phyloP scores from a whole-genome alignment of 2,888 invertebrate genomes.

The Urechis unicinctus region DNA sequence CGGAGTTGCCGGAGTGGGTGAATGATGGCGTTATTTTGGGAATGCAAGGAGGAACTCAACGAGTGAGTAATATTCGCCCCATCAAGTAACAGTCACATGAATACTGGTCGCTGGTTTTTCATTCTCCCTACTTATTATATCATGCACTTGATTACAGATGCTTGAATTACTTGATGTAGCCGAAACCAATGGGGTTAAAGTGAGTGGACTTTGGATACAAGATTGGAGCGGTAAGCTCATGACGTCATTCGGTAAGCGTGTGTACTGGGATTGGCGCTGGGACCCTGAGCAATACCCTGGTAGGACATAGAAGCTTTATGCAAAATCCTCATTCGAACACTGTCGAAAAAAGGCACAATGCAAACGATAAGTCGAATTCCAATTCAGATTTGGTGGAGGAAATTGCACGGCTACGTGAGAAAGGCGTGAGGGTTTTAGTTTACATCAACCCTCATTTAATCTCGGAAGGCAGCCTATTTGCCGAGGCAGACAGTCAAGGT shows the following conservation, averaged over 20 bases:
- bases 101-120: too few relatives aligned
- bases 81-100: too few relatives aligned
- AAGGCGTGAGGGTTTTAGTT: constrained; percentile 29
- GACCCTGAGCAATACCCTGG: constrained; percentile 31
- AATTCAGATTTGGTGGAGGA: constrained; percentile 29
- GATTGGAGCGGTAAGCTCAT: constrained; percentile 37
- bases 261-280: constrained; percentile 44
- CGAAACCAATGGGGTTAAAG: constrained; percentile 21
- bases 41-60: constrained; percentile 34
- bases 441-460: constrained; percentile 41
- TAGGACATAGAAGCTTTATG: too few relatives aligned
- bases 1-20: constrained; percentile 33
- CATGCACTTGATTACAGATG: constrained; percentile 25
- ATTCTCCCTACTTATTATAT: too few relatives aligned
- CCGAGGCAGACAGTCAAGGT: constrained; percentile 23
- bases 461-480: constrained; percentile 27
- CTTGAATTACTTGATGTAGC: constrained; percentile 23
- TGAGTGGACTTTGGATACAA: constrained; percentile 40
- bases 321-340: too few relatives aligned
- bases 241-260: constrained; percentile 35
- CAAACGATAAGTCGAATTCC: too few relatives aligned
- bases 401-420: constrained; percentile 14
- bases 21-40: constrained; percentile 33
- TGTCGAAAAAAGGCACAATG: too few relatives aligned
- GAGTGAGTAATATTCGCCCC: too few relatives aligned